Conservation (phyloP, 92 coral and sea anemone genomes). For the Bergia sp. region DNA sequence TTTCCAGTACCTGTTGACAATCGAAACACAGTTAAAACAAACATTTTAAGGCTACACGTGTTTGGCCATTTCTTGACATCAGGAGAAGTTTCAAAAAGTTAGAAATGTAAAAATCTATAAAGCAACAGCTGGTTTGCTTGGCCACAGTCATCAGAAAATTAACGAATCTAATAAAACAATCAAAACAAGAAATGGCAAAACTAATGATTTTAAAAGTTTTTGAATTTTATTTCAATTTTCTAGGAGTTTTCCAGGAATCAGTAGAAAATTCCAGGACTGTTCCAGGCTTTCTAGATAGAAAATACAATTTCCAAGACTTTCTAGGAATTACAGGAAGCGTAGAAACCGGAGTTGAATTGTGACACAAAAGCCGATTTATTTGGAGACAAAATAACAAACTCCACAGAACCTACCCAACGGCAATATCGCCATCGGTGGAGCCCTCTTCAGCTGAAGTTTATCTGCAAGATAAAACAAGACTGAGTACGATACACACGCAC, state of each 20-base stretch:
- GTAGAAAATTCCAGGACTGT: too few species aligned
- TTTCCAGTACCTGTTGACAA: conserved; percentile 87
- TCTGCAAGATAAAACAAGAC: conserved; percentile 53
- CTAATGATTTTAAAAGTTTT: too few species aligned
- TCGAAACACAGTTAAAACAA: conserved; percentile 10
- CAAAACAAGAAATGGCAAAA: too few species aligned
- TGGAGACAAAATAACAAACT: not conserved
- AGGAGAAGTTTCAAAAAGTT: not conserved
- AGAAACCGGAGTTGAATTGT: too few species aligned
- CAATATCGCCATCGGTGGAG: conserved; percentile 95
- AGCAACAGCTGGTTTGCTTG: not conserved
- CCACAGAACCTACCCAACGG: conserved; percentile 76
- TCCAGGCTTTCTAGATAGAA: too few species aligned
- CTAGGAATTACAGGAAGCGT: too few species aligned
- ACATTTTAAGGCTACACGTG: not conserved
- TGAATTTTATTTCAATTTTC: too few species aligned
- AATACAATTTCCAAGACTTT: too few species aligned
- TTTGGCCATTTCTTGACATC: not conserved
- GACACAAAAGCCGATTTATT: not conserved
- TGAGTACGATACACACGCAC: not conserved
- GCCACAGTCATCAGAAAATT: too few species aligned
- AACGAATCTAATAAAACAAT: too few species aligned
- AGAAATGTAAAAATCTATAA: not conserved
- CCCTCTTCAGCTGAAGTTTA: conserved; percentile 84
- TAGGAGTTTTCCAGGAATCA: too few species aligned